These are phyloP conservation scores for Trissonchulus sp. DNA, from an alignment of 2,888 invertebrate species.

Conservation along the genomic window DNA sequence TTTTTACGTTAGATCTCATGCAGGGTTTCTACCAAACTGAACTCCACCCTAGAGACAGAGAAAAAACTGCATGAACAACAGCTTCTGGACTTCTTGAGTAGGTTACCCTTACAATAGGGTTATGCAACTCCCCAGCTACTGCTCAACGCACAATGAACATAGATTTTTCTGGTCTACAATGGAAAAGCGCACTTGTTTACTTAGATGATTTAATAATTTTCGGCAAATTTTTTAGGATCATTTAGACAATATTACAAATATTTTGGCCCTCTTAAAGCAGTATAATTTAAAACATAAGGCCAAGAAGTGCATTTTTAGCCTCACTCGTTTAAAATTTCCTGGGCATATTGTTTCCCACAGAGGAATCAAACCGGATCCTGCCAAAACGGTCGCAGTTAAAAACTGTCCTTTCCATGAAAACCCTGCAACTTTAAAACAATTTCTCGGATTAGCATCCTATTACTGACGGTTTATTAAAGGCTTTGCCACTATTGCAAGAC, in stretches of 20 bases:
- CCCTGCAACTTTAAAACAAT: not conserved
- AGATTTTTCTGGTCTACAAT: not conserved
- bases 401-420: not conserved
- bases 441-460: conserved; percentile 2
- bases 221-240: not conserved
- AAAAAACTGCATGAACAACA: conserved; percentile 35
- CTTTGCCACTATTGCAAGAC: not conserved
- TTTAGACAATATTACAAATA: not conserved
- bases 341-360: not conserved
- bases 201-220: conserved; percentile 11
- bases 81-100: conserved; percentile 35
- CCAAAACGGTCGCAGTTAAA: not conserved
- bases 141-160: conserved; percentile 33
- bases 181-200: conserved; percentile 8
- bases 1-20: conserved; percentile 25
- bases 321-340: not conserved
- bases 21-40: conserved; percentile 27
- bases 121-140: conserved; percentile 34
- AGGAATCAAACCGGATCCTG: not conserved
- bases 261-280: not conserved
- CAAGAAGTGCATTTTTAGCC: not conserved
- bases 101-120: no score
- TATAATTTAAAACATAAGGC: conserved; percentile 6
- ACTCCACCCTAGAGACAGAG: conserved; percentile 31
- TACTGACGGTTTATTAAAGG: conserved; percentile 4